Percentiles rank a stretch among this genome's conserved stretches.
Evolutionary conservation across 2,888 invertebrate species (phyloP).

Genomic region (Calephelis perditalis): DNA sequence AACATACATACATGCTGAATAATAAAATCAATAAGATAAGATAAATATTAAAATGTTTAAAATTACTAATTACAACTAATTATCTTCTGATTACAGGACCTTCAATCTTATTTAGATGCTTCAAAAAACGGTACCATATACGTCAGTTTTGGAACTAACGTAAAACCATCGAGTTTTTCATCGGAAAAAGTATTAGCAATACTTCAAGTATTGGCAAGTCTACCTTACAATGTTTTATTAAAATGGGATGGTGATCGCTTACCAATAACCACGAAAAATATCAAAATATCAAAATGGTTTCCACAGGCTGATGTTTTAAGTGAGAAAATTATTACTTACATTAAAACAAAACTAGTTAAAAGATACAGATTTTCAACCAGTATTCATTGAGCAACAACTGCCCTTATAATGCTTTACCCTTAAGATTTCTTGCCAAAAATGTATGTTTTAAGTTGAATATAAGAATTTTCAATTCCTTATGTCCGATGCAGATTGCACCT

Average conservation of each 20-base stretch:
- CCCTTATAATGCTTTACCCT: too few species aligned
- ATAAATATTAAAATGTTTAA: background rate
- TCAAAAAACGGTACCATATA: constrained; percentile 51
- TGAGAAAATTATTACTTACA: constrained; percentile 23
- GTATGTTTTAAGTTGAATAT: too few species aligned
- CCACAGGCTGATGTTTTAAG: constrained; percentile 34
- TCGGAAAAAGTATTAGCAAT: constrained; percentile 37
- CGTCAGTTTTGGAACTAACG: constrained; percentile 39
- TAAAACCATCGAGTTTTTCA: constrained; percentile 36
- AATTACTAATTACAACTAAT: background rate
- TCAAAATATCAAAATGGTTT: constrained; percentile 23
- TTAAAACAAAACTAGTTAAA: too few species aligned
- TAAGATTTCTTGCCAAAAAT: too few species aligned
- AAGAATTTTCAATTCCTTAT: too few species aligned
- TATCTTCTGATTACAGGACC: constrained; percentile 32
- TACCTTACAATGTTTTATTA: constrained; percentile 56
- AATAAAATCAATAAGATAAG: too few species aligned
- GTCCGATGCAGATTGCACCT: too few species aligned
- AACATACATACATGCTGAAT: too few species aligned
- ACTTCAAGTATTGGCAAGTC: constrained; percentile 44
- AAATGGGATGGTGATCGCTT: constrained; percentile 50
- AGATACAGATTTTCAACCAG: too few species aligned
- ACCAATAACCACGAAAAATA: constrained; percentile 37
- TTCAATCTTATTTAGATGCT: constrained; percentile 44
- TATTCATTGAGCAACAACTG: too few species aligned